Conservation (phyloP, 2,113 vertebrate genomes). For the Zonotrichia leucophrys region DNA sequence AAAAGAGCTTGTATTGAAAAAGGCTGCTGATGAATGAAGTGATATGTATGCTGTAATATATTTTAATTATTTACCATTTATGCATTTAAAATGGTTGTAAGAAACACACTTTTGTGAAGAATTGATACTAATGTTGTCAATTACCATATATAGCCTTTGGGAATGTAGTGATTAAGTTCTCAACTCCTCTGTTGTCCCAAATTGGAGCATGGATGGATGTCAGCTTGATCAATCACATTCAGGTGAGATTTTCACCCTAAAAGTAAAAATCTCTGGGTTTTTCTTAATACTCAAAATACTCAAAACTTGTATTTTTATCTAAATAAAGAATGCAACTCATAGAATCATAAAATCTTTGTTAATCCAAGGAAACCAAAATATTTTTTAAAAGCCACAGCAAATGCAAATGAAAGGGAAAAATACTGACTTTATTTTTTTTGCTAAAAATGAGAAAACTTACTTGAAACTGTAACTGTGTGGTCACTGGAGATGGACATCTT, state of each 20-base stretch:
- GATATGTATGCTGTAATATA: neutral
- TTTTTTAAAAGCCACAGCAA: neutral
- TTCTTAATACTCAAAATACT: neutral
- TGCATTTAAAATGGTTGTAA: constrained; percentile 9
- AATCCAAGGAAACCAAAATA: neutral
- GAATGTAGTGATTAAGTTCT: neutral
- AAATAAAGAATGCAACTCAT: neutral
- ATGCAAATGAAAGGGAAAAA: neutral
- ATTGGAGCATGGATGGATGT: neutral
- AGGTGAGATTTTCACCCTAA: neutral
- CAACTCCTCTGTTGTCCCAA: neutral
- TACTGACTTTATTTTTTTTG: neutral
- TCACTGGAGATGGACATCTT: neutral
- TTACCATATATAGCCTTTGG: neutral
- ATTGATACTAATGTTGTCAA: neutral
- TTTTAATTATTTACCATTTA: constrained; percentile 9
- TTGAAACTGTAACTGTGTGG: neutral
- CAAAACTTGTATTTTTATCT: neutral
- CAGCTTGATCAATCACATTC: neutral
- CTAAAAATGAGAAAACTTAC: neutral
- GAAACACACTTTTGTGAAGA: neutral
- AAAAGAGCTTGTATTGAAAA: neutral
- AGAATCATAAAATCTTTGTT: neutral
- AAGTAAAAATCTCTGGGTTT: neutral
- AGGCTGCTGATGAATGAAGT: neutral